Base-by-base conservation (phyloP, 2,113 vertebrate species). In the Labeo catla region DNA sequence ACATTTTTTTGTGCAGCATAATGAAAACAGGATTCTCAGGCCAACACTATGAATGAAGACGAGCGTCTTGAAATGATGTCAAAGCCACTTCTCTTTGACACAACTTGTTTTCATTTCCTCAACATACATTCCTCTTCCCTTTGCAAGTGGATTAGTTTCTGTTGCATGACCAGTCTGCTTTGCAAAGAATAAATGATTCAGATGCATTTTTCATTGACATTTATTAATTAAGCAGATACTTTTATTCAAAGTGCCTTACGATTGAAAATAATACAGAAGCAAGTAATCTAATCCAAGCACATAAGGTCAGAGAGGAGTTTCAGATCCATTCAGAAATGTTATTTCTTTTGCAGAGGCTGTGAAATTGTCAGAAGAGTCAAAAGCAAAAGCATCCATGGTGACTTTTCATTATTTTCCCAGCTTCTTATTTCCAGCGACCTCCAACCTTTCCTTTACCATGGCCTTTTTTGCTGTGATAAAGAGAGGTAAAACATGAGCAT, bases 371-470 rank as follows among this genome's bases (percentile, higher is more conserved):
- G 47, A 28, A 23, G 52, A 72, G 16, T 52, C 23, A 84, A 21
- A 76, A 81, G 59, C 54, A 45, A 34, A 87, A 81, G 47, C 28
- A 23, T 3, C 57, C 43, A 45, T 72, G 43, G n/a, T 2, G 16
- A 52, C 8, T 74, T 2, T 45, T 16, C 21, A 28, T 45, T 23
- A 66, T 76, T 50, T 45, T 11, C 34, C 72, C 81, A 81, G n/a
- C 34, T 45, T 21, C 39, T 92, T 87, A 95, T 89, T 95, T 96
- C 95, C 95, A 96, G 88, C 95, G 94, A 6, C 95, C 95, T 0
- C 94, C 95, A 1, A 95, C 95, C 45, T 95, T 96, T 68, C 95
- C 95, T 90, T 96, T 96, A 8, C 94, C 94, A 0, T 93, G 95
- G 13, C 6, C 92, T 86, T 95, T 96, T 92, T 96, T 95, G 79